phyloP scores from a whole-genome alignment of 1,140 invertebrate species.

The Hylaeus anthracinus region DNA sequence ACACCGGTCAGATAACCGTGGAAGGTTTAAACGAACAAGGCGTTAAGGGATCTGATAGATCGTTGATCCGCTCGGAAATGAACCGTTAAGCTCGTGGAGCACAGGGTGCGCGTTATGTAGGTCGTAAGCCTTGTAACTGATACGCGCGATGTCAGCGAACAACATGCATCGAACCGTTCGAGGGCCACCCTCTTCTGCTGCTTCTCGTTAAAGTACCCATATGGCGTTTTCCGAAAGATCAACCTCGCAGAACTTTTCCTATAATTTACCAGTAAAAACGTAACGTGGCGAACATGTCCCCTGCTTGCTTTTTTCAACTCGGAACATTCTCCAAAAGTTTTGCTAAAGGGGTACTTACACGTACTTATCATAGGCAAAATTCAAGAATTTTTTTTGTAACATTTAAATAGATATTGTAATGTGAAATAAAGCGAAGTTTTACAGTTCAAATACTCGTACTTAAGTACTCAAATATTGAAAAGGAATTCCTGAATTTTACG shows the following conservation, averaged over 20 bases:
- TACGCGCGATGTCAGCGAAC: conserved; percentile 45
- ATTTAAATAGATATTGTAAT: too few species aligned
- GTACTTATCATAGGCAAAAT: too few species aligned
- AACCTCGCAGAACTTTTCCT: not conserved
- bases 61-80: conserved; percentile 47
- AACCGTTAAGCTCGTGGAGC: conserved; percentile 39
- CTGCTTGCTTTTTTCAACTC: too few species aligned
- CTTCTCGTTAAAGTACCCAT: not conserved
- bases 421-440: too few species aligned
- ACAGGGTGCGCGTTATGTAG: conserved; percentile 21
- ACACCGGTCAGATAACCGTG: conserved; percentile 4
- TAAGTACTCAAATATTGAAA: too few species aligned
- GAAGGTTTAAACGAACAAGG: conserved; percentile 33
- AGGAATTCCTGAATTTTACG: too few species aligned
- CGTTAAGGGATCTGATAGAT: conserved; percentile 41
- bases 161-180: conserved; percentile 35
- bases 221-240: not conserved
- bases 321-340: too few species aligned
- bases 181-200: conserved; percentile 8
- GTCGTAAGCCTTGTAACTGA: conserved; percentile 39
- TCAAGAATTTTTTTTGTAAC: too few species aligned
- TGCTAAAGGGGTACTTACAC: too few species aligned
- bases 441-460: too few species aligned
- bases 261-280: not conserved
- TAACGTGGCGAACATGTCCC: too few species aligned